Evolutionary conservation across 2,113 vertebrate genomes (phyloP).

Genomic region (Eira barbara): DNA sequence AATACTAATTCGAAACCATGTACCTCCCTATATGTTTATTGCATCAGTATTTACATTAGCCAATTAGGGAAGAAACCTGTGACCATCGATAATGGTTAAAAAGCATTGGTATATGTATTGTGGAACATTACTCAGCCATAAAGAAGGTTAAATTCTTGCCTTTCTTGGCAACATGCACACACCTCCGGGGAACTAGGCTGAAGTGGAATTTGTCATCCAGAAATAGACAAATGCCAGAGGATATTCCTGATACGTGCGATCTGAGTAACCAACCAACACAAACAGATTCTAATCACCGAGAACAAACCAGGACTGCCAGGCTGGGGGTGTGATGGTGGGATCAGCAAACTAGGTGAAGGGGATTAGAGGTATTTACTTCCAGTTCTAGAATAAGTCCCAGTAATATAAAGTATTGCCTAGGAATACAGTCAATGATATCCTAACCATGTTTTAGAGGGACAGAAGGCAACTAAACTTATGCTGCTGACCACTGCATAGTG

Average conservation of each 20-base stretch:
- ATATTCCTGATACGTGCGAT: background rate
- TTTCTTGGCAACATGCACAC: background rate
- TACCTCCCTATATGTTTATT: background rate
- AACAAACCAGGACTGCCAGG: background rate
- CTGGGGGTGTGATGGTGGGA: background rate
- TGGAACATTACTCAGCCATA: background rate
- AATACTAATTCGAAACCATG: background rate
- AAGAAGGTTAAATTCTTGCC: background rate
- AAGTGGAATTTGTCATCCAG: background rate
- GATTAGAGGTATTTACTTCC: background rate
- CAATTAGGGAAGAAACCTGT: background rate
- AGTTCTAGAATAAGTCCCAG: background rate
- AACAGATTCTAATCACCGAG: background rate
- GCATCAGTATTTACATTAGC: background rate
- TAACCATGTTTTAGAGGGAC: background rate
- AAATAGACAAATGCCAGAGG: background rate
- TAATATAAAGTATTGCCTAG: background rate
- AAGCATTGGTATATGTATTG: background rate
- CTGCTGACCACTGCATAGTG: background rate
- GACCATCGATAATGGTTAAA: background rate
- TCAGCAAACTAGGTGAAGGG: background rate
- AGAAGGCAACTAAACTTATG: background rate
- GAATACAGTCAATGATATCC: background rate
- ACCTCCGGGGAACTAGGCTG: background rate
- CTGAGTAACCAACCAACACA: background rate